A percentile compares a stretch with the other conserved stretches of the same genome.
phyloP scores from a whole-genome alignment of 2,888 invertebrate genomes.

The Papilio gigon region DNA sequence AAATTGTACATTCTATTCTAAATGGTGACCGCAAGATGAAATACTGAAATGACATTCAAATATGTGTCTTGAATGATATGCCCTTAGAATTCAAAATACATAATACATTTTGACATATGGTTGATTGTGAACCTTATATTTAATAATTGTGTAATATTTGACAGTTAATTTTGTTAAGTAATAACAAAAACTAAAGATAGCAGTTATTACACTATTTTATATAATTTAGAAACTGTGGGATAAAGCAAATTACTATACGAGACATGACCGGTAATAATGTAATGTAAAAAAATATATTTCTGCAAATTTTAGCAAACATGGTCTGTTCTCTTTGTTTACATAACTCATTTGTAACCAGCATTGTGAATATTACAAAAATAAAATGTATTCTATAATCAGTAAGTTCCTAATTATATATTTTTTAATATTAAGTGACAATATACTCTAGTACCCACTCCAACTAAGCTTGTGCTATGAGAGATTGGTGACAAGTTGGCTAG shows the following conservation, averaged over 20 bases:
- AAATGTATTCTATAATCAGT: neutral
- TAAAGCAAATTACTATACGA: neutral
- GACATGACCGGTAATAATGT: no score
- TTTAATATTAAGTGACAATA: conserved; percentile 17
- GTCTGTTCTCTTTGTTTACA: neutral
- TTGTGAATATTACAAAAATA: neutral
- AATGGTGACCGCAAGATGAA: neutral
- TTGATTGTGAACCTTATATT: no score
- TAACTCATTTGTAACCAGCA: neutral
- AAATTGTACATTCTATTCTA: neutral
- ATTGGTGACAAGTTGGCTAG: no score
- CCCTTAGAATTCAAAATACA: no score
- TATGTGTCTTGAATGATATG: no score
- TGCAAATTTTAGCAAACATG: neutral
- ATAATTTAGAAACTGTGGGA: neutral
- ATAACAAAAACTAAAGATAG: neutral
- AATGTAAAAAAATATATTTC: neutral
- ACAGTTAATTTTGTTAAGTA: neutral
- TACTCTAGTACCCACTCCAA: neutral
- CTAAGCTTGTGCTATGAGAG: no score
- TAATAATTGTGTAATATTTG: no score
- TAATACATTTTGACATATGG: no score
- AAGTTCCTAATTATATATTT: conserved; percentile 16
- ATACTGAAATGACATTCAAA: no score
- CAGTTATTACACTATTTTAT: neutral